Evolutionary conservation across 2,113 vertebrate genomes (phyloP), one percentile per base, ranked within the genome.

Genomic region (Caranx ignobilis): DNA sequence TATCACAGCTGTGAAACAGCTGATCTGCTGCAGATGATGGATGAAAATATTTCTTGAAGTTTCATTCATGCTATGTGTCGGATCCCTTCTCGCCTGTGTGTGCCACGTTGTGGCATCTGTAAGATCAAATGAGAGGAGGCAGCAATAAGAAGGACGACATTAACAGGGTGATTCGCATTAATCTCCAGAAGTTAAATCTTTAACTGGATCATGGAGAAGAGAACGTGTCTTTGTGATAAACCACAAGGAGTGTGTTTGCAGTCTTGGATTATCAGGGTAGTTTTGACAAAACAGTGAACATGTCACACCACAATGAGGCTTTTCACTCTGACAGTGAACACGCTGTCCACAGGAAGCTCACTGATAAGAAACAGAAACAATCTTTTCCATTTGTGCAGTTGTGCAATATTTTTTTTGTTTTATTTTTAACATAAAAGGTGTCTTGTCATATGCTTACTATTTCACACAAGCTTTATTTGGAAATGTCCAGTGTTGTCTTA

Each of bases 1-100:
- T 48, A 18, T 89, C 19, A 71, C 77, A 31, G 73, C 84, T 15
- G 2, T 84, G 55, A 92, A 86, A 64, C 34, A 48, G 67, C 56
- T 91, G 26, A 11, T 82, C 32, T 91, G 89, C 34, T 60, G 79
- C 31, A 57, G 83, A 45, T 89, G 76, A 90, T 60, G 52, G 69
- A 65, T 34, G 21, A 16, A 48, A 16, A 41, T 63, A 4, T 35
- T 52, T 16, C 18, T 4, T 39, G 13, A 39, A 52, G 68, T 56
- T 43, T 64, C 31, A 56, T 61, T 75, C 21, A 60, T 39, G n/a
- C 3, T 0, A 54, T 4, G 31, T 60, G 37, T 8, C 32, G 50
- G 72, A 84, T 57, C 79, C 21, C n/a, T 68, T 39, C 45, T 62
- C 4, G 13, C 5, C 56, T 39, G 39, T 75, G 60, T 31, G 21